These are phyloP conservation scores for Anhinga rufa DNA, from an alignment of 2,113 vertebrate genomes.

Conservation along the genomic window DNA sequence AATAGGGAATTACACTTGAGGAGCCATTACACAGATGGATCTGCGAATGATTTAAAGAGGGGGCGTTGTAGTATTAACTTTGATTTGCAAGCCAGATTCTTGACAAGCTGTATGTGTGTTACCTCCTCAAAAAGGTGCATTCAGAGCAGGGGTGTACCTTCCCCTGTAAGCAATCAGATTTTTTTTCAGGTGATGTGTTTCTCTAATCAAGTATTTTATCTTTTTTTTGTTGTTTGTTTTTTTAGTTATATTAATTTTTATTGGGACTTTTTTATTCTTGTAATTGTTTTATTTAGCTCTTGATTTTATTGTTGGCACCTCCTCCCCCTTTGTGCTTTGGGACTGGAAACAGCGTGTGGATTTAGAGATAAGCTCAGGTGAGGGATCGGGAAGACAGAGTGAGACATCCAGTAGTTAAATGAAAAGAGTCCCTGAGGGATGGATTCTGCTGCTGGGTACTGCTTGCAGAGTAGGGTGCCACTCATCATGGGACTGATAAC, in stretches of 20 bases:
- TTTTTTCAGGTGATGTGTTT: not conserved
- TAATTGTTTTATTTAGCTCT: not conserved
- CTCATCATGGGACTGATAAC: not conserved
- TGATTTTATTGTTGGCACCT: not conserved
- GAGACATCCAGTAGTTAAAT: not conserved
- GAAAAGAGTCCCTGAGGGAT: not conserved
- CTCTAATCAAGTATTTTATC: not conserved
- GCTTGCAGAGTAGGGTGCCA: not conserved
- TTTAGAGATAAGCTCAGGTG: not conserved
- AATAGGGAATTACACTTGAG: slow-evolving; percentile 82
- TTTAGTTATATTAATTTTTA: not conserved
- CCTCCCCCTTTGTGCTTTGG: not conserved
- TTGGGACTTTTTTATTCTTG: not conserved
- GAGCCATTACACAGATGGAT: slow-evolving; percentile 81
- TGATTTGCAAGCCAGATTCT: slow-evolving; percentile 71
- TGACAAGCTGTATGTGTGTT: not conserved
- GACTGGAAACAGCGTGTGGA: not conserved
- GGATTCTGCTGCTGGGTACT: not conserved
- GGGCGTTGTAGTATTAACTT: slow-evolving; percentile 68
- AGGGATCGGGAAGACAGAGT: not conserved
- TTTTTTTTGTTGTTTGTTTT: too few relatives aligned
- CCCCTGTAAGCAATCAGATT: not conserved
- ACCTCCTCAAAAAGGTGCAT: slow-evolving; percentile 50
- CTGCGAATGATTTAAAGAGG: slow-evolving; percentile 72
- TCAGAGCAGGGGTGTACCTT: not conserved